phyloP scores from a whole-genome alignment of 2,888 invertebrate genomes.

The Artemia sinica region DNA sequence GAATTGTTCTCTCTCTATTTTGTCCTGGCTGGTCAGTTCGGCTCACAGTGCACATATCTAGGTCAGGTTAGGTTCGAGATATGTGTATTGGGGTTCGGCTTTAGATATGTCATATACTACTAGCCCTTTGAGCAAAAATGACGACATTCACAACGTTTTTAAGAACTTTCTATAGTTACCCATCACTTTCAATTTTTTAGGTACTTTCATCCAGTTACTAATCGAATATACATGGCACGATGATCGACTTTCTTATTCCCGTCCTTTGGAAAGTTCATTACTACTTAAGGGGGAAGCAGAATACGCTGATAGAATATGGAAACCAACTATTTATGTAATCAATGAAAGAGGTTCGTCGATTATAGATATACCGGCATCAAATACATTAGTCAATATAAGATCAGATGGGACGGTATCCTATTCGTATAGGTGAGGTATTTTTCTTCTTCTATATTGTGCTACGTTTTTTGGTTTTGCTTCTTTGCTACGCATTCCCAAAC shows the following conservation, averaged over 20 bases:
- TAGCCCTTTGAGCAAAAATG: too few species aligned
- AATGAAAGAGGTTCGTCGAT: constrained; percentile 15
- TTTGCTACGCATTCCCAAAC: background rate
- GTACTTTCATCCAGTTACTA: constrained; percentile 19
- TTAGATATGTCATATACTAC: too few species aligned
- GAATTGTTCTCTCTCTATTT: too few species aligned
- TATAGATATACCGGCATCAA: background rate
- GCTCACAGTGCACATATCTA: too few species aligned
- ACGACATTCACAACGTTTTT: too few species aligned
- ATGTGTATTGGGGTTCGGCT: too few species aligned
- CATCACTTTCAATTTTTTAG: constrained; percentile 7
- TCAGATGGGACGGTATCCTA: constrained; percentile 12
- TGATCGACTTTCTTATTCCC: constrained; percentile 5
- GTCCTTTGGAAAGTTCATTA: background rate
- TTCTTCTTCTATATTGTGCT: background rate
- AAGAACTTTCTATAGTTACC: too few species aligned
- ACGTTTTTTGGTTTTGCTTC: background rate
- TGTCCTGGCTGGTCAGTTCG: too few species aligned
- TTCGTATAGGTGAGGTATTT: background rate
- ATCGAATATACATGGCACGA: constrained; percentile 15
- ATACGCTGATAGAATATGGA: constrained; percentile 12
- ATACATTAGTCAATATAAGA: background rate
- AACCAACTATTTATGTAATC: constrained; percentile 11
- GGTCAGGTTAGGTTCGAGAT: too few species aligned
- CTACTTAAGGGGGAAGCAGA: constrained; percentile 8